Percentiles rank a stretch among this genome's conserved stretches.
Evolutionary conservation across 2,113 vertebrate genomes (phyloP).

Genomic region (Scophthalmus maximus): DNA sequence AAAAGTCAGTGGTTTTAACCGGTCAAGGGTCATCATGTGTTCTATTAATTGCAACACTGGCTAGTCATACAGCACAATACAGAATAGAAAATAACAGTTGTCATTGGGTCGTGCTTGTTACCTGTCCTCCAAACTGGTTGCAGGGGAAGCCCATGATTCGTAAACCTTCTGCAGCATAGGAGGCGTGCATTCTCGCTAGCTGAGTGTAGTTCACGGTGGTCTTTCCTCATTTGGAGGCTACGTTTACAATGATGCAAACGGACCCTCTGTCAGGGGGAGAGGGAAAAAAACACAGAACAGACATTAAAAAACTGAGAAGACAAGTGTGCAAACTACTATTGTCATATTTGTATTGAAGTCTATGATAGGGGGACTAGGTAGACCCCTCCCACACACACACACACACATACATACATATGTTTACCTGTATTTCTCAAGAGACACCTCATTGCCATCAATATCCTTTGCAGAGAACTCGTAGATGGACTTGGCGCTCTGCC

Average conservation of each 20-base stretch:
- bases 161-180: constrained; percentile 93
- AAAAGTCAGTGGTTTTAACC: no score
- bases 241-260: constrained; percentile 94
- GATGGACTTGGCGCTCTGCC: constrained; percentile 87
- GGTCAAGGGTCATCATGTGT: no score
- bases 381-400: not conserved
- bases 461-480: constrained; percentile 91
- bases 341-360: not conserved
- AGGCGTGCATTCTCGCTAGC: constrained; percentile 89
- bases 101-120: constrained; percentile 51
- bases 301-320: not conserved
- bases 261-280: constrained; percentile 78
- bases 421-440: constrained; percentile 92
- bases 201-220: constrained; percentile 98
- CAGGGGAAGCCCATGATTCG: constrained; percentile 95
- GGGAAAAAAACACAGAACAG: not conserved
- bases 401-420: no score
- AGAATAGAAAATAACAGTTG: no score
- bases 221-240: constrained; percentile 98
- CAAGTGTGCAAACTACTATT: not conserved
- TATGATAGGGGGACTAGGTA: no score
- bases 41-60: no score
- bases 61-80: no score
- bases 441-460: constrained; percentile 89
- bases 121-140: constrained; percentile 98